Percentiles rank a stretch among this genome's conserved stretches.
These are phyloP conservation scores for Molossus molossus DNA, from an alignment of 2,797 vertebrate species.

Conservation along the genomic window DNA sequence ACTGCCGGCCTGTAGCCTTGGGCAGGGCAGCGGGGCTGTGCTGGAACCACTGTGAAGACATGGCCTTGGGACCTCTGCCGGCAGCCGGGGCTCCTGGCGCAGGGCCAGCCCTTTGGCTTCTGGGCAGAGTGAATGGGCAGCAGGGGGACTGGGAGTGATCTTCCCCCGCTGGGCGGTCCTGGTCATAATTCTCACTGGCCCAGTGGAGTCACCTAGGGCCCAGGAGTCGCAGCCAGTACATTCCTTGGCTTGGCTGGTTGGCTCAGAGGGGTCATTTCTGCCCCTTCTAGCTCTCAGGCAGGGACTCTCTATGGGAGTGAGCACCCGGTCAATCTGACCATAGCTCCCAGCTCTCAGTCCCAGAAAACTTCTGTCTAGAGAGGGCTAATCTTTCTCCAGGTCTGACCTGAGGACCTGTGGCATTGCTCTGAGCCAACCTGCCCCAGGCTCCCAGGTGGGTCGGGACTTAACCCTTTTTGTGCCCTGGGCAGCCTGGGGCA, in stretches of 20 bases:
- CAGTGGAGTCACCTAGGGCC: conserved; percentile 73
- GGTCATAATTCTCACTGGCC: conserved; percentile 66
- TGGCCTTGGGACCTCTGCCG: conserved; percentile 54
- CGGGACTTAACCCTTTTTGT: neutral
- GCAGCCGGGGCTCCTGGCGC: neutral
- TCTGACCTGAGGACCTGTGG: neutral
- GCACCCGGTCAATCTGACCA: neutral
- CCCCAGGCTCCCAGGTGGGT: neutral
- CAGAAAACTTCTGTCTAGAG: neutral
- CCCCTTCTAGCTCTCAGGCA: neutral
- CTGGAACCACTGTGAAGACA: neutral
- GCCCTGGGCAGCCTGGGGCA: neutral
- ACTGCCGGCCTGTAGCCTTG: neutral
- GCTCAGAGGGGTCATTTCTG: neutral
- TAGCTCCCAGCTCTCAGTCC: neutral
- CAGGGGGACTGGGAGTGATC: conserved; percentile 59
- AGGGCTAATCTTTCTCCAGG: neutral
- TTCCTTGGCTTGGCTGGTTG: neutral
- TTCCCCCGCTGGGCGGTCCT: neutral
- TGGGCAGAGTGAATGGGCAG: conserved; percentile 48
- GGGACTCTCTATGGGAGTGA: neutral
- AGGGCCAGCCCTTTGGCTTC: conserved; percentile 35
- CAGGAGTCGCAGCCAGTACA: conserved; percentile 56
- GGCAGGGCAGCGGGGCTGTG: neutral
- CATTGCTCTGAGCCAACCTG: neutral